Percentiles rank a stretch among this genome's conserved stretches.
Evolutionary conservation across 2,113 vertebrate genomes (phyloP).

Genomic region (Hypanus sabinus): DNA sequence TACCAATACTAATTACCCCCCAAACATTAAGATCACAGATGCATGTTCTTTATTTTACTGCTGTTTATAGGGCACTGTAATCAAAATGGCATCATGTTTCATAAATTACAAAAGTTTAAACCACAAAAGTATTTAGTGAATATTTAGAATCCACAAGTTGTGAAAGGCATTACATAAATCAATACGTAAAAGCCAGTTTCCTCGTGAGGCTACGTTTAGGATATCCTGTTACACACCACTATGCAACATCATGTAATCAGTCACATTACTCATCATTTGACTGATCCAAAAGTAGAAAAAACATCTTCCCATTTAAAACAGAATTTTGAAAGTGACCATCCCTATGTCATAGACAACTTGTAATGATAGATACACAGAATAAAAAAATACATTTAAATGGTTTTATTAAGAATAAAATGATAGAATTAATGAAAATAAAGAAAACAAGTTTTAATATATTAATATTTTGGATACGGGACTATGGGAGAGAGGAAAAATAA

Average conservation of each 20-base stretch:
- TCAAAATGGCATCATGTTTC: neutral
- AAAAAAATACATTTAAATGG: too few species aligned
- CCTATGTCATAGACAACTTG: too few species aligned
- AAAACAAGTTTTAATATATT: neutral
- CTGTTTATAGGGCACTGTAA: neutral
- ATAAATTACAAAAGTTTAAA: neutral
- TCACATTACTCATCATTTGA: neutral
- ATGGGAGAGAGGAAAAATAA: neutral
- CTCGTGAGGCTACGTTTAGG: neutral
- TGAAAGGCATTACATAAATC: neutral
- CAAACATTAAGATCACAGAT: neutral
- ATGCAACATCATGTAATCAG: neutral
- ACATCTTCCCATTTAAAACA: too few species aligned
- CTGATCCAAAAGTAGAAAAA: neutral
- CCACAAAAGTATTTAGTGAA: too few species aligned
- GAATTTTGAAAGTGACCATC: too few species aligned
- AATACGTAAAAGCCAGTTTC: neutral
- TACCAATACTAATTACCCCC: neutral
- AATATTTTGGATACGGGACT: neutral
- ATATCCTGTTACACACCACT: neutral
- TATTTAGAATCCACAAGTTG: too few species aligned
- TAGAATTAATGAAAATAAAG: neutral
- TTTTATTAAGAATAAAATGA: neutral
- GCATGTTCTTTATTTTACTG: neutral
- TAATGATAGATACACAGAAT: too few species aligned